Evolutionary conservation across 53 echinoderm and acorn worm genomes (phyloP).

Genomic region (Holothuria leucospilota): DNA sequence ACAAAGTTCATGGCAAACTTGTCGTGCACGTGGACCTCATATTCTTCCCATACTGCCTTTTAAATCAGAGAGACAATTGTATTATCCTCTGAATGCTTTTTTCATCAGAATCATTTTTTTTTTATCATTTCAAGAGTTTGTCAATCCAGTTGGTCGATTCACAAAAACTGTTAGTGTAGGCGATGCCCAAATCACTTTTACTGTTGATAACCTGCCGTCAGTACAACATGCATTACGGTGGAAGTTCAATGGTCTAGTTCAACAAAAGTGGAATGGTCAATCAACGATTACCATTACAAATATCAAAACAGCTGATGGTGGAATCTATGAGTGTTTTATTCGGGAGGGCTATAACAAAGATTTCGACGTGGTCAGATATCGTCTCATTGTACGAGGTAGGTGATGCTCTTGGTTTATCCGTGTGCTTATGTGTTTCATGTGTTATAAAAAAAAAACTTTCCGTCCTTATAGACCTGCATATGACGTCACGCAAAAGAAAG

Average conservation of each 20-base stretch:
- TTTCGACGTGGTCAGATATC: background rate
- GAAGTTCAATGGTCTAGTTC: background rate
- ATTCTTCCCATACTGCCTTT: too few species aligned
- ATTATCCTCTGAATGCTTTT: too few species aligned
- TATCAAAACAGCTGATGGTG: background rate
- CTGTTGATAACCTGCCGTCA: background rate
- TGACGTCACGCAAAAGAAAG: too few species aligned
- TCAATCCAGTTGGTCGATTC: conserved; percentile 24
- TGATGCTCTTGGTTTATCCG: too few species aligned
- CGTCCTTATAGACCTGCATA: too few species aligned
- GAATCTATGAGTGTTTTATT: background rate
- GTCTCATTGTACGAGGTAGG: background rate
- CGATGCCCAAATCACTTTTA: background rate
- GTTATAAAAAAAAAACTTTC: too few species aligned
- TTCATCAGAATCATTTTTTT: background rate
- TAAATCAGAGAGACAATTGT: too few species aligned
- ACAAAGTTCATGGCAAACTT: too few species aligned
- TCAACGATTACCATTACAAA: background rate
- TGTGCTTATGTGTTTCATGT: too few species aligned
- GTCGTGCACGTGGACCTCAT: too few species aligned
- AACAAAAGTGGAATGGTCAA: background rate
- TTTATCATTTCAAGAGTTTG: background rate
- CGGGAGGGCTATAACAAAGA: background rate
- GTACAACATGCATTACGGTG: background rate
- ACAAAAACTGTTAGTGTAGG: conserved; percentile 31